Evolutionary conservation across 2,113 vertebrate genomes (phyloP), one percentile per base, ranked within the genome.

Genomic region (Calyptomena viridis): DNA sequence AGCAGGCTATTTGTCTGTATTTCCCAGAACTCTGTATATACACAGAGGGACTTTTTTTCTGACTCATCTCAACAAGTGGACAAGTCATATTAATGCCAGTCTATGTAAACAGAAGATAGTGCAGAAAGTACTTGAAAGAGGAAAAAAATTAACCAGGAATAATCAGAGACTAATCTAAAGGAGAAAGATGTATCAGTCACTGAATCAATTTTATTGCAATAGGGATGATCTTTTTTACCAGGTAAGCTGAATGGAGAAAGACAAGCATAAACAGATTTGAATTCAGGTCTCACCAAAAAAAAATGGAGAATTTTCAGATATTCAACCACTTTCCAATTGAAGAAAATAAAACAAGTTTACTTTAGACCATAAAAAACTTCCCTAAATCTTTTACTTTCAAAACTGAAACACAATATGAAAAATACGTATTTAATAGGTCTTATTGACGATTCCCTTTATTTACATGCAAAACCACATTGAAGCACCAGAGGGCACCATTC

Each of bases 401-500:
- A 94, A 78, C 31, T 40, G 40, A 88, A 75, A 66, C 12, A 73
- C 16, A 31, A 7, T n/a, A 56, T 35, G 66, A 92, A 87, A 86
- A 85, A 13, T 1, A 9, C 2, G 14, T 47, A 50, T 49, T 68
- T 52, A 82, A 37, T 16, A 71, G 14, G 14, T 69, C n/a, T 64
- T 33, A n/a, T 0, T 8, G 37, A 74, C 11, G 35, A 20, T 17
- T 50, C 31, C 37, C 21, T 35, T 53, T 27, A 20, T 31, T 92
- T 64, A 63, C 24, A 44, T 75, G 93, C 89, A 92, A 89, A 90
- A 93, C 78, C 56, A 35, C 4, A 7, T 5, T 31, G 40, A 66
- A 76, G 60, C 95, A 95, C 80, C 77, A 96, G 97, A 95, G 95
- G 95, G 96, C 96, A 94, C 81, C 93, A 84, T 68, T 44, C 62